A percentile compares a stretch with the other conserved stretches of the same genome.
These are phyloP conservation scores for Ditula angustiorana DNA, from an alignment of 2,888 invertebrate genomes.

Conservation along the genomic window DNA sequence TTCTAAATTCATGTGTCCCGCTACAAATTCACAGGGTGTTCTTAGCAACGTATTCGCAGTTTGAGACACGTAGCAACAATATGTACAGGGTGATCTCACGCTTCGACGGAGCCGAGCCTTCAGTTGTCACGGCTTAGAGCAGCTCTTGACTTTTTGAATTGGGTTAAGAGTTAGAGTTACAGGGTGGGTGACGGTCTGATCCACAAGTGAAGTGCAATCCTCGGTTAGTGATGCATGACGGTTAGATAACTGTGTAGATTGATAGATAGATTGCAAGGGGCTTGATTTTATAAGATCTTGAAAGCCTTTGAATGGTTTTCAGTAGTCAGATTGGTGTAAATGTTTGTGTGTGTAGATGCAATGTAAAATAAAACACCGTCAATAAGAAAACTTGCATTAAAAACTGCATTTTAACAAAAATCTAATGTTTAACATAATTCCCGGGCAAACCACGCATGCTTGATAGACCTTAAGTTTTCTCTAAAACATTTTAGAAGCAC, in stretches of 20 bases:
- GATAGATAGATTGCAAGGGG: not conserved
- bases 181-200: constrained; percentile 18
- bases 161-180: constrained; percentile 27
- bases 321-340: not conserved
- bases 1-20: constrained; percentile 18
- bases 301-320: too few species aligned
- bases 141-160: constrained; percentile 27
- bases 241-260: too few species aligned
- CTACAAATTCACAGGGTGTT: constrained; percentile 24
- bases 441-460: too few species aligned
- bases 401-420: too few species aligned
- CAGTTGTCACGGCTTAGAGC: constrained; percentile 43
- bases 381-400: too few species aligned
- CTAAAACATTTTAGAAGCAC: too few species aligned
- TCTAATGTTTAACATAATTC: too few species aligned
- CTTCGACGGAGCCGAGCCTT: constrained; percentile 44
- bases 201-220: constrained; percentile 18
- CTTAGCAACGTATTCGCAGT: not conserved
- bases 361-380: not conserved
- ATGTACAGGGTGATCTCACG: constrained; percentile 53
- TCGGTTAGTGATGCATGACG: constrained; percentile 16
- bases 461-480: too few species aligned
- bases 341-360: too few species aligned
- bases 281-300: not conserved
- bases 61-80: constrained; percentile 47